These are phyloP conservation scores for Pseudomugil tenellus DNA, from an alignment of 2,797 vertebrate species.

Conservation along the genomic window DNA sequence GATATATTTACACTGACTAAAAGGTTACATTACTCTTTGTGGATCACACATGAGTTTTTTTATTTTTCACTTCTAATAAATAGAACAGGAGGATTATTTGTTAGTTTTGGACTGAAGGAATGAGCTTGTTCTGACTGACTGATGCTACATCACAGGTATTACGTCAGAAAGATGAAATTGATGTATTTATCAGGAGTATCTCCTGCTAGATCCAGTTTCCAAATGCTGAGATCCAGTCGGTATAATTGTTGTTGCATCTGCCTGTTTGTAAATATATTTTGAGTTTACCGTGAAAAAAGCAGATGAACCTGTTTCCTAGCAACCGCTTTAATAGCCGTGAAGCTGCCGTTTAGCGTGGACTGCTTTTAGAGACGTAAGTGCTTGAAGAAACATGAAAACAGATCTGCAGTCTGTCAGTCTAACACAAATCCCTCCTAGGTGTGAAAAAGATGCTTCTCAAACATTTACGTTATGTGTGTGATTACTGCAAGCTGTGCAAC, in stretches of 20 bases:
- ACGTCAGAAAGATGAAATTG: constrained; percentile 7
- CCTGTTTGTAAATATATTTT: constrained; percentile 33
- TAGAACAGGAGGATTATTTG: neutral
- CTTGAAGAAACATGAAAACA: constrained; percentile 42
- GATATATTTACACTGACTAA: neutral
- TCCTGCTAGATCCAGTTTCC: neutral
- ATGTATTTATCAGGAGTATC: neutral
- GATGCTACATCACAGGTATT: neutral
- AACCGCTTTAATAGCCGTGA: constrained; percentile 58
- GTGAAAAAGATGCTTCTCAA: constrained; percentile 35
- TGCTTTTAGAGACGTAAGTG: constrained; percentile 53
- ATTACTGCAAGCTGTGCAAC: constrained; percentile 13
- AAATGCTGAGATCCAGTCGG: neutral
- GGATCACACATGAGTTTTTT: neutral
- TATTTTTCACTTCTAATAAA: neutral
- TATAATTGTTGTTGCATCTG: constrained; percentile 32
- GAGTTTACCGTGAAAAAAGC: constrained; percentile 35
- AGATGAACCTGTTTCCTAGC: constrained; percentile 64
- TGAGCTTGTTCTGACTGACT: neutral
- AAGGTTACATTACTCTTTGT: neutral
- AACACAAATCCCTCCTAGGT: constrained; percentile 24
- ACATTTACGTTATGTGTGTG: constrained; percentile 49
- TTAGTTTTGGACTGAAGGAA: neutral
- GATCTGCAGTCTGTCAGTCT: constrained; percentile 44
- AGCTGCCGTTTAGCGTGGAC: constrained; percentile 35